phyloP scores from a whole-genome alignment of 1,140 invertebrate species.

The Ceratitis capitata region DNA sequence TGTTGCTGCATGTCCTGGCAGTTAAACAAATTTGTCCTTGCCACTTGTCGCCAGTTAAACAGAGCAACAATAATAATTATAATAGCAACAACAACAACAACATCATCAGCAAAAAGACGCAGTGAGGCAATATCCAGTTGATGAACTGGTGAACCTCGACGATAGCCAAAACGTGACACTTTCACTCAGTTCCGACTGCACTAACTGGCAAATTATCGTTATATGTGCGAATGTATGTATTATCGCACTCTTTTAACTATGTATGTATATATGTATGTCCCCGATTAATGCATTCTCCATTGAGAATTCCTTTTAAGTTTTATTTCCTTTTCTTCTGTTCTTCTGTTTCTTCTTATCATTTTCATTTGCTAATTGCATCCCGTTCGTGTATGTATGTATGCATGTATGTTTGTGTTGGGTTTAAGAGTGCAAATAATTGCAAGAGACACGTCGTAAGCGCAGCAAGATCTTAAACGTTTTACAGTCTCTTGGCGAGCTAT shows the following conservation, averaged over 20 bases:
- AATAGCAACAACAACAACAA: neutral
- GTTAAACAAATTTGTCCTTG: slow-evolving; percentile 9
- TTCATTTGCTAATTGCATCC: neutral
- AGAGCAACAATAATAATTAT: too few relatives aligned
- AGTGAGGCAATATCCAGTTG: neutral
- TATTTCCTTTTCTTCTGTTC: neutral
- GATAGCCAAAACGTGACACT: neutral
- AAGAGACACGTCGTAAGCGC: too few relatives aligned
- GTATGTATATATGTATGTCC: neutral
- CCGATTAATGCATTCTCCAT: slow-evolving; percentile 4
- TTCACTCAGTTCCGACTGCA: neutral
- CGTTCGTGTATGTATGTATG: too few relatives aligned
- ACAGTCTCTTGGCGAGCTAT: too few relatives aligned
- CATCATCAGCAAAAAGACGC: neutral
- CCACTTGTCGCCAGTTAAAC: neutral
- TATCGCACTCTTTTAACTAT: too few relatives aligned
- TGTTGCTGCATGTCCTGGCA: neutral
- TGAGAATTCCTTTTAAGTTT: slow-evolving; percentile 17
- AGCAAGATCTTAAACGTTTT: too few relatives aligned
- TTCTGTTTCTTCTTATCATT: neutral
- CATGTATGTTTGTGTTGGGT: too few relatives aligned
- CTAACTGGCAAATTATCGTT: neutral
- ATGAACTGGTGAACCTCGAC: neutral
- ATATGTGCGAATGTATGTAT: neutral
- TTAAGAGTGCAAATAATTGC: too few relatives aligned